Evolutionary conservation across 2,888 invertebrate species (phyloP).

Genomic region (Pammene fasciana): DNA sequence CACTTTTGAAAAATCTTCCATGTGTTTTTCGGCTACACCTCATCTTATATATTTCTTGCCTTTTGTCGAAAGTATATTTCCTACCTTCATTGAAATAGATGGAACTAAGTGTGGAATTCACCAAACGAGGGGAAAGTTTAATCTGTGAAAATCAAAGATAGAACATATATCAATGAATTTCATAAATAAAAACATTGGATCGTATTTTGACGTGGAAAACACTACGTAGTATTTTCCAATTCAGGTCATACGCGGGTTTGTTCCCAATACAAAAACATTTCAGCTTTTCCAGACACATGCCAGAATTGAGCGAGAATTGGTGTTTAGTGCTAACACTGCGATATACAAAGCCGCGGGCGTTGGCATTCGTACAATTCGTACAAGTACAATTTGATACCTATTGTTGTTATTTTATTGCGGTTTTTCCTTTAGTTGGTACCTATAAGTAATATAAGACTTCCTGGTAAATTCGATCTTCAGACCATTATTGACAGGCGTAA

Average conservation of each 20-base stretch:
- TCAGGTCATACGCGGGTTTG: slow-evolving; percentile 3
- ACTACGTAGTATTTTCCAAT: slow-evolving; percentile 1
- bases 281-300: slow-evolving; percentile 22
- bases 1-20: no score
- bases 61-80: no score
- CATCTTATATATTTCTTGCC: no score
- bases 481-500: no score
- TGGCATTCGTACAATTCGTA: slow-evolving; percentile 20
- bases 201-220: background rate
- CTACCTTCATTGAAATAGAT: no score
- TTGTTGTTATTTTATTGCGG: background rate
- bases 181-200: background rate
- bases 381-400: background rate
- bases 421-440: no score
- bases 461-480: no score
- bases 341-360: slow-evolving; percentile 19
- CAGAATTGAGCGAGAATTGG: slow-evolving; percentile 28
- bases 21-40: no score
- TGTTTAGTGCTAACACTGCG: slow-evolving; percentile 21
- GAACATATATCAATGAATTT: background rate
- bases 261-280: slow-evolving; percentile 10
- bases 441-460: no score
- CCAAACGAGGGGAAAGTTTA: no score
- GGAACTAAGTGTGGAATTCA: no score
- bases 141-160: no score